These are phyloP conservation scores for Periophthalmus modestus DNA, from an alignment of 2,113 vertebrate genomes.

Conservation along the genomic window DNA sequence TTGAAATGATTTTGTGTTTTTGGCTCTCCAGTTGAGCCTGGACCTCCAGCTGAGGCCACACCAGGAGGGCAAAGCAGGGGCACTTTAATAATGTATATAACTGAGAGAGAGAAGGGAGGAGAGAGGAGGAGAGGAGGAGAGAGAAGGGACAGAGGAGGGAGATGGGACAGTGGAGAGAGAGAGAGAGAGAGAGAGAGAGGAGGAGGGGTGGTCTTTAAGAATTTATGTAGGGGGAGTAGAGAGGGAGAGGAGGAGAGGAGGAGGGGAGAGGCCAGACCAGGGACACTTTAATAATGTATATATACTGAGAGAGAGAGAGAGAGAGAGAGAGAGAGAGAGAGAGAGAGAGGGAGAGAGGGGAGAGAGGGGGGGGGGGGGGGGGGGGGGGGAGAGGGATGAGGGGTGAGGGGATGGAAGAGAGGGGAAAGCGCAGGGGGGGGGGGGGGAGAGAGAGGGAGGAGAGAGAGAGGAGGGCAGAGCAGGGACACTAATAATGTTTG, in stretches of 20 bases:
- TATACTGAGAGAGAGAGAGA: background rate
- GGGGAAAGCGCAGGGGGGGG: too few relatives aligned
- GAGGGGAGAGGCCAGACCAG: background rate
- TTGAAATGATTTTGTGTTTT: too few relatives aligned
- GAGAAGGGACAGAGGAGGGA: background rate
- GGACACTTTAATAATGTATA: too few relatives aligned
- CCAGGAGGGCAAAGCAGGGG: too few relatives aligned
- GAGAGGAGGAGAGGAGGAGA: background rate
- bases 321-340: background rate
- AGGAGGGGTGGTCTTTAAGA: background rate
- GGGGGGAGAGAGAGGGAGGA: too few relatives aligned
- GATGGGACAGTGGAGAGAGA: background rate
- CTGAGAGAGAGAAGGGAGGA: background rate
- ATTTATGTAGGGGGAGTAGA: background rate
- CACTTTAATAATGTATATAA: background rate
- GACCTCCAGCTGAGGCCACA: too few relatives aligned
- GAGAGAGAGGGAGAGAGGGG: background rate
- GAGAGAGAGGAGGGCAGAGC: too few relatives aligned
- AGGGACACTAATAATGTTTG: too few relatives aligned
- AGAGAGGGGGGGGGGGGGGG: background rate
- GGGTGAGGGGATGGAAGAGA: too few relatives aligned
- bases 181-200: background rate
- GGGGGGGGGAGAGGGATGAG: too few relatives aligned
- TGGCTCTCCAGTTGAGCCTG: too few relatives aligned
- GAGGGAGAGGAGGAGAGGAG: background rate